Conservation (phyloP, 1,140 invertebrate genomes). For the Euura saliciscinereae region DNA sequence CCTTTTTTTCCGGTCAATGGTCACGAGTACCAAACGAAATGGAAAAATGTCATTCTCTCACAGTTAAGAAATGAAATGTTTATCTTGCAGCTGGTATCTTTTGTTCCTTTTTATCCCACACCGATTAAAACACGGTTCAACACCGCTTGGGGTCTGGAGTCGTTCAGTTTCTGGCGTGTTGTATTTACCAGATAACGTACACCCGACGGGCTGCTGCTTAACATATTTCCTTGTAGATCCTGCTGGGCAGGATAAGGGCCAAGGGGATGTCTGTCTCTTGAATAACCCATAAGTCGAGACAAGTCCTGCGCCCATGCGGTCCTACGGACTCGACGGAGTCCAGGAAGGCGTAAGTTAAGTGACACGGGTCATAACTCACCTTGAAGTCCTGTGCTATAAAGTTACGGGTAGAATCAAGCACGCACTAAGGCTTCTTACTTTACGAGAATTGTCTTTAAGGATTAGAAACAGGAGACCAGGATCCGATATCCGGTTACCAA, state of each 20-base stretch:
- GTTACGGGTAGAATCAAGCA: not conserved
- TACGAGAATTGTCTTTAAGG: conserved; percentile 5
- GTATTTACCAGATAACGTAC: conserved; percentile 3
- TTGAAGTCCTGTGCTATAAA: conserved; percentile 3
- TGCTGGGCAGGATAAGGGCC: not conserved
- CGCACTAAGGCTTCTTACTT: not conserved
- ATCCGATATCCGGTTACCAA: not conserved
- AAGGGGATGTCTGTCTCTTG: conserved; percentile 19
- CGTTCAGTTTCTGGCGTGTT: not conserved
- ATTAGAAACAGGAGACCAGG: not conserved
- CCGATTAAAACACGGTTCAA: not conserved
- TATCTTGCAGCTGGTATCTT: not conserved
- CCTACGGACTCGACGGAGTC: conserved; percentile 18
- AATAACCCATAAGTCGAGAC: conserved; percentile 47
- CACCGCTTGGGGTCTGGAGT: not conserved
- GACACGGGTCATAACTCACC: conserved; percentile 40
- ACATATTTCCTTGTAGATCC: conserved; percentile 38
- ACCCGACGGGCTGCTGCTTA: conserved; percentile 32
- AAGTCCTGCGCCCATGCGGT: conserved; percentile 22
- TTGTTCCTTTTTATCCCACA: not conserved
- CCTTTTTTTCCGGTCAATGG: too few species aligned
- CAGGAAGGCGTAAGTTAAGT: conserved; percentile 43
- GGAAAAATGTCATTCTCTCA: too few species aligned
- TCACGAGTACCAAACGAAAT: too few species aligned
- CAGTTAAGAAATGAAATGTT: not conserved